Evolutionary conservation across 2,113 vertebrate genomes (phyloP).

Genomic region (Clarias batrachus): DNA sequence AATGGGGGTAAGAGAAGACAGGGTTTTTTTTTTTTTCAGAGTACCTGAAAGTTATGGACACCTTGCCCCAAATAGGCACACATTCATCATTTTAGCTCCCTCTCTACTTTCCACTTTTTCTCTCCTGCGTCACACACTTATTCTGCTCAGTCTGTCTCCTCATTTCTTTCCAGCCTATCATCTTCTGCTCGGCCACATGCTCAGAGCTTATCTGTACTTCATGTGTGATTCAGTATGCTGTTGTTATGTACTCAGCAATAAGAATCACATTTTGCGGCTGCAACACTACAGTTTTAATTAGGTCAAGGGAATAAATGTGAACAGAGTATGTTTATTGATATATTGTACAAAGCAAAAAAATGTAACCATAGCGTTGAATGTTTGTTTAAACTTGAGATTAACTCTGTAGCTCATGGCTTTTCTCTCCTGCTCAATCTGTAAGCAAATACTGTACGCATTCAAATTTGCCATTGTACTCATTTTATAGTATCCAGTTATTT

Average conservation of each 20-base stretch:
- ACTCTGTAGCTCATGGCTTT: neutral
- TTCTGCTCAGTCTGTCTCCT: neutral
- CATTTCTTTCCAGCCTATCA: neutral
- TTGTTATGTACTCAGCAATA: constrained; percentile 18
- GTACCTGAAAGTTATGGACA: constrained; percentile 59
- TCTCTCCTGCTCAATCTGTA: neutral
- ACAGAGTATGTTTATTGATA: neutral
- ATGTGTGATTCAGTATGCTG: neutral
- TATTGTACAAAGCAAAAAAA: neutral
- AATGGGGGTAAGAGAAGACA: constrained; percentile 35
- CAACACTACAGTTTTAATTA: constrained; percentile 20
- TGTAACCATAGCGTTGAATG: neutral
- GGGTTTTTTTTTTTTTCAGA: constrained; percentile 28
- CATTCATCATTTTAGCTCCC: constrained; percentile 44
- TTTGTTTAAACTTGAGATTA: neutral
- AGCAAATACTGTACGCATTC: neutral
- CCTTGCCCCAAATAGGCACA: constrained; percentile 54
- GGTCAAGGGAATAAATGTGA: neutral
- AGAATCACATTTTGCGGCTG: neutral
- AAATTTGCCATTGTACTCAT: neutral
- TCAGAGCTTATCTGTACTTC: neutral
- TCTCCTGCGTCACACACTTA: constrained; percentile 21
- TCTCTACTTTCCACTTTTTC: constrained; percentile 23
- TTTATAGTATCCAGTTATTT: neutral
- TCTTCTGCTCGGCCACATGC: constrained; percentile 8